These are phyloP conservation scores for Heliconius eleuchia DNA, from an alignment of 1,140 invertebrate species.

Conservation along the genomic window DNA sequence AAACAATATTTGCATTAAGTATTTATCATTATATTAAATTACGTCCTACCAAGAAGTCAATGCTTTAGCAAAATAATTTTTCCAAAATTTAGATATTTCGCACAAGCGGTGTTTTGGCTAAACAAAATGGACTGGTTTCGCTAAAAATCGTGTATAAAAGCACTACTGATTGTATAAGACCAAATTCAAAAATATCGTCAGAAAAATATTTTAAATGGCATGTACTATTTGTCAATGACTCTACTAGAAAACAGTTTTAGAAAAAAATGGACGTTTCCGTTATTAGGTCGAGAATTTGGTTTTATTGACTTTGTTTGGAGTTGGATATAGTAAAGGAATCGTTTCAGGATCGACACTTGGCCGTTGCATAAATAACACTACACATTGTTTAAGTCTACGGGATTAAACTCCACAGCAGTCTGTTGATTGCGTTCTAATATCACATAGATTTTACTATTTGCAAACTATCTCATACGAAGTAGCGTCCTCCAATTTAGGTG, in stretches of 20 bases:
- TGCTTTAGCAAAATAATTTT: slow-evolving; percentile 78
- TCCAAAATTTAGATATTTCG: slow-evolving; percentile 68
- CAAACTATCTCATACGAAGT: slow-evolving; percentile 68
- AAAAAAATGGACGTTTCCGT: slow-evolving; percentile 80
- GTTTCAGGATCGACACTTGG: slow-evolving; percentile 29
- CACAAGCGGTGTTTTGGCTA: slow-evolving; percentile 77
- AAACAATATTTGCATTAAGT: slow-evolving; percentile 54
- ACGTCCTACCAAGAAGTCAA: slow-evolving; percentile 64
- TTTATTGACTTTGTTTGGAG: slow-evolving; percentile 58
- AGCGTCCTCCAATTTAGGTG: slow-evolving; percentile 46
- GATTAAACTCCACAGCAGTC: slow-evolving; percentile 56
- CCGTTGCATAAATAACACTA: slow-evolving; percentile 17
- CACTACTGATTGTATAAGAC: slow-evolving; percentile 78
- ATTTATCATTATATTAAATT: slow-evolving; percentile 33
- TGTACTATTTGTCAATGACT: slow-evolving; percentile 69
- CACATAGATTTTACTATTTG: slow-evolving; percentile 75
- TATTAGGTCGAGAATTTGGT: slow-evolving; percentile 77
- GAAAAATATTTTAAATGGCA: slow-evolving; percentile 79
- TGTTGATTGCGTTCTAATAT: slow-evolving; percentile 66
- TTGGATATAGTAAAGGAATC: slow-evolving; percentile 63
- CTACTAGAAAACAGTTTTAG: slow-evolving; percentile 77
- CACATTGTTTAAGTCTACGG: slow-evolving; percentile 38
- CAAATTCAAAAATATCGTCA: slow-evolving; percentile 76
- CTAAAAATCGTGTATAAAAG: slow-evolving; percentile 80
- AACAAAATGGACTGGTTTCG: slow-evolving; percentile 79